Percentiles rank a stretch among this genome's conserved stretches.
Evolutionary conservation across 2,113 vertebrate species (phyloP).

Genomic region (Synodontis membranacea): DNA sequence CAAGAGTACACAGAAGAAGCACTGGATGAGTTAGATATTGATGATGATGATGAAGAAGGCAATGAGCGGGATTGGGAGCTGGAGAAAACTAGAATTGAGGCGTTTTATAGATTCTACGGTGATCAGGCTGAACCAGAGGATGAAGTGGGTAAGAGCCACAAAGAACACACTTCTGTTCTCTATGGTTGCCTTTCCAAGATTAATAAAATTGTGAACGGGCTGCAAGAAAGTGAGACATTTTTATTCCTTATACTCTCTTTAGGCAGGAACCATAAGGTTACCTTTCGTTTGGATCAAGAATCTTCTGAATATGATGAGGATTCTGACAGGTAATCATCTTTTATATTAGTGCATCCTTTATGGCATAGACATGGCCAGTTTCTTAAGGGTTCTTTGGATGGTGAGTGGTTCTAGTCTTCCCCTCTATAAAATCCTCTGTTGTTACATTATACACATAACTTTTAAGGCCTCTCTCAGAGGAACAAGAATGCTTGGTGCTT

Average conservation of each 20-base stretch:
- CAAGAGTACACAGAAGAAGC: conserved; percentile 17
- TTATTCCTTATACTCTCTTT: neutral
- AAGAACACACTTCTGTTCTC: neutral
- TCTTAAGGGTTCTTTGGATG: neutral
- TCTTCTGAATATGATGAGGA: conserved; percentile 38
- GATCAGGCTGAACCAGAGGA: conserved; percentile 46
- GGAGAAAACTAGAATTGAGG: conserved; percentile 69
- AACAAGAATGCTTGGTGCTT: neutral
- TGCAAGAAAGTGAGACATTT: neutral
- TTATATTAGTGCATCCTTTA: neutral
- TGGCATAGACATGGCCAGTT: neutral
- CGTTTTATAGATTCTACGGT: conserved; percentile 68
- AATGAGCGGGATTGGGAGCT: conserved; percentile 67
- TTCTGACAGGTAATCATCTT: conserved; percentile 40
- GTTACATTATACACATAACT: neutral
- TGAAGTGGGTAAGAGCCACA: conserved; percentile 59
- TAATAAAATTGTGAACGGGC: neutral
- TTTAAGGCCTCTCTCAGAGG: neutral
- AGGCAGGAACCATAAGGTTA: conserved; percentile 52
- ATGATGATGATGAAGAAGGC: conserved; percentile 58
- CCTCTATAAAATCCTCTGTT: neutral
- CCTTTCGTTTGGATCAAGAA: conserved; percentile 46
- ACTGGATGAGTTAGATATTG: conserved; percentile 46
- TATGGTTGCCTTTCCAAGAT: neutral
- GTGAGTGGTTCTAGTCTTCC: neutral